A percentile compares a stretch with the other conserved stretches of the same genome.
These are phyloP conservation scores for Isurus oxyrinchus DNA, from an alignment of 2,113 vertebrate species.

Conservation along the genomic window DNA sequence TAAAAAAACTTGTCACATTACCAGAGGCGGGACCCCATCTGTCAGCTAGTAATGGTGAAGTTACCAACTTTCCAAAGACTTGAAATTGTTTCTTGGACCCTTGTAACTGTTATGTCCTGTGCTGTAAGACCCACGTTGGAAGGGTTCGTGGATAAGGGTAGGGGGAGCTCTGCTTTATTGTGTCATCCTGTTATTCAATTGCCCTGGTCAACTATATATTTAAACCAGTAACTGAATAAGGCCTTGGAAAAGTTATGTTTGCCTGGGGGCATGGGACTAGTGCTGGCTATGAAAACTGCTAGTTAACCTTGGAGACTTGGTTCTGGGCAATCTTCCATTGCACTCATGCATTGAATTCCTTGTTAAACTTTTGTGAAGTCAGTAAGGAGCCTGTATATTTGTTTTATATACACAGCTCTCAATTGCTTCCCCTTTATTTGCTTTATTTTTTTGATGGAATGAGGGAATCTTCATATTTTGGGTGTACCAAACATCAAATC, in stretches of 20 bases:
- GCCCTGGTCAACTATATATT: background rate
- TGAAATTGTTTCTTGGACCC: background rate
- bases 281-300: background rate
- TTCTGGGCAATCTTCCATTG: background rate
- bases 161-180: no score
- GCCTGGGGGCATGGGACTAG: background rate
- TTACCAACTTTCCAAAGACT: constrained; percentile 12
- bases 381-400: background rate
- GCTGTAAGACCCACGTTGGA: background rate
- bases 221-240: background rate
- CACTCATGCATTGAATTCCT: no score
- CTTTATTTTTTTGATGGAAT: background rate
- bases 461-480: background rate
- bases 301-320: background rate
- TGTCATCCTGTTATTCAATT: background rate
- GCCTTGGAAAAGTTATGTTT: background rate
- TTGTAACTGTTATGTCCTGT: constrained; percentile 5
- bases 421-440: background rate
- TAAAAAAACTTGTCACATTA: background rate
- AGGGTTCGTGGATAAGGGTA: background rate
- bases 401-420: background rate
- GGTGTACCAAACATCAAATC: background rate
- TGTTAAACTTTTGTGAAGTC: background rate
- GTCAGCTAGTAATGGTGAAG: background rate
- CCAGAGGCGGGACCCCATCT: background rate